Conservation (phyloP, 2,113 vertebrate genomes). For the Anser cygnoides region DNA sequence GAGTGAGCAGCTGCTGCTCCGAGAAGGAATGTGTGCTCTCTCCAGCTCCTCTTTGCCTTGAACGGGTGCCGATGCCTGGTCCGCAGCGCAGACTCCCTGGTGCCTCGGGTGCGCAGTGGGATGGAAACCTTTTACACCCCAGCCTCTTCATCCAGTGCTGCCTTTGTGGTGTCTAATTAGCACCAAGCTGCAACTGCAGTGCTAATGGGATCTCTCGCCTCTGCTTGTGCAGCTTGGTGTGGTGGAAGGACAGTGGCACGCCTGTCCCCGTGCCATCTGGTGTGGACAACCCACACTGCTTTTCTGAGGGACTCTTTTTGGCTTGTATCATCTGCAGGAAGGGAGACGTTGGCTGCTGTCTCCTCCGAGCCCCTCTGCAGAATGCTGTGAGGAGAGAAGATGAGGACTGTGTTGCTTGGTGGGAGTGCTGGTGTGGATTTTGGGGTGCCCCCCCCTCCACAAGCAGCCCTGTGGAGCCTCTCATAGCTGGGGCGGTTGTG, state of each 20-base stretch:
- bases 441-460: background rate
- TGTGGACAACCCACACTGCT: background rate
- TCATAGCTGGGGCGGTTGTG: background rate
- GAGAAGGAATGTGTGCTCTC: slow-evolving; percentile 19
- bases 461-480: background rate
- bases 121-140: background rate
- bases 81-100: background rate
- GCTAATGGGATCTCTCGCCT: background rate
- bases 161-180: background rate
- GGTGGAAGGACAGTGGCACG: background rate
- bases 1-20: slow-evolving; percentile 46
- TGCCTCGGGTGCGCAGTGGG: background rate
- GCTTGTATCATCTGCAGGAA: background rate
- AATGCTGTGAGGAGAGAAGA: background rate
- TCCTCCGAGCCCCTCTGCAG: background rate
- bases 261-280: background rate
- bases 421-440: background rate
- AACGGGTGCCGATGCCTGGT: background rate
- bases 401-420: background rate
- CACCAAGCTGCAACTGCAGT: background rate
- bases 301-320: background rate
- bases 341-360: background rate
- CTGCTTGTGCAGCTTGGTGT: background rate
- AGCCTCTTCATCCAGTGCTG: background rate
- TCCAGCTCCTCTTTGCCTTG: slow-evolving; percentile 23